Evolutionary conservation across 1,140 invertebrate species (phyloP).

Genomic region (Cecropterus lyciades): DNA sequence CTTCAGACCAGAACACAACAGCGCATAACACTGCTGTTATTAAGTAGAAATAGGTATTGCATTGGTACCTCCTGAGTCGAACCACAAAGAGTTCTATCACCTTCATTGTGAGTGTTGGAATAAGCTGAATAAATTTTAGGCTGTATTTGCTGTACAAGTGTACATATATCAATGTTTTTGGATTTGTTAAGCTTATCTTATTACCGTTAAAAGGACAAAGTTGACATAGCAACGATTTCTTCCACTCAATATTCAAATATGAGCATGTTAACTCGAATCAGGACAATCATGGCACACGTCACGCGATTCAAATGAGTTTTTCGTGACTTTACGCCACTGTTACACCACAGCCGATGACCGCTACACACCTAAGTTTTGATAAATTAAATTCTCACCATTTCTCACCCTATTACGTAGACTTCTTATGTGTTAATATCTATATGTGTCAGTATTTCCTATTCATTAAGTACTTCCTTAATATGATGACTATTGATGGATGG

Average conservation of each 20-base stretch:
- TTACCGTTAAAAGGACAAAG: not conserved
- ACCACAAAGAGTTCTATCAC: too few species aligned
- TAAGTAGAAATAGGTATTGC: too few species aligned
- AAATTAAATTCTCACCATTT: constrained; percentile 31
- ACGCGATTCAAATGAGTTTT: constrained; percentile 32
- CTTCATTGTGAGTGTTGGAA: too few species aligned
- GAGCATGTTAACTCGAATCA: constrained; percentile 28
- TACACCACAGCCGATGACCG: constrained; percentile 8
- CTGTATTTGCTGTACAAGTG: too few species aligned
- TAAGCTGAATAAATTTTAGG: too few species aligned
- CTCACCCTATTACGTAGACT: constrained; percentile 13
- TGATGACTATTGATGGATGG: not conserved
- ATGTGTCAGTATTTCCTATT: not conserved
- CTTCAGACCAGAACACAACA: too few species aligned
- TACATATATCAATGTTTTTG: too few species aligned
- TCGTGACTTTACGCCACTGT: constrained; percentile 27
- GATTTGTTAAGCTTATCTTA: too few species aligned
- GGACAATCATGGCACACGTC: constrained; percentile 11
- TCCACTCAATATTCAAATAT: constrained; percentile 22
- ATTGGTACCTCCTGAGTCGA: too few species aligned
- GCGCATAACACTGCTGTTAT: too few species aligned
- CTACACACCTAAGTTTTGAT: constrained; percentile 18
- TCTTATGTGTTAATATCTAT: too few species aligned
- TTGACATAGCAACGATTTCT: constrained; percentile 6
- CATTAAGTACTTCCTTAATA: not conserved